Base-by-base conservation (phyloP, 2,797 vertebrate species). In the Lagocephalus sceleratus region DNA sequence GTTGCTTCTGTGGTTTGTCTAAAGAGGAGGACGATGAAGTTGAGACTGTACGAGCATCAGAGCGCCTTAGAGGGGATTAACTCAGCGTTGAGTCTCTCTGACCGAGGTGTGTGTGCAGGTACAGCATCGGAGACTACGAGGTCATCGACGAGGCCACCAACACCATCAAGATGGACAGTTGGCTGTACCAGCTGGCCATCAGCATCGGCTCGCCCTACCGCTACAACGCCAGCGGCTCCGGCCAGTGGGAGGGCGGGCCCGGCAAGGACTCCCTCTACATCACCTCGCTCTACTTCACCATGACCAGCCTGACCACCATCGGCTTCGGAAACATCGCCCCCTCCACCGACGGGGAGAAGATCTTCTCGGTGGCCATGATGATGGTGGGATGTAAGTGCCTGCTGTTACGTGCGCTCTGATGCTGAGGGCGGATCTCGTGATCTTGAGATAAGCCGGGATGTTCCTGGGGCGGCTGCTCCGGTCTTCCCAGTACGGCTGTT, bases 301-400 rank as follows among this genome's bases (percentile, higher is more conserved):
- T 98, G 96, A 98, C 96, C 85, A 98, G 95, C 91, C 89, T 98
- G 86, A 98, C 96, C 20, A 98, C 95, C 9, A 98, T 98, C 77
- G 96, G 96, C 76, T 98, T 98, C 72, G 96, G 96, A 45, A 98
- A 98, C 85, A 98, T 98, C 52, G 95, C 96, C 23, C 96, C 96
- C 1, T 92, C 93, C 55, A 96, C 95, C 0, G 95, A 98, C 0
- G 95, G 94, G 47, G 95, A 98, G 91, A 98, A 98, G 91, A 98
- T 98, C 74, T 98, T 98, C 70, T 97, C 94, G 0, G 94, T 98
- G 81, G 96, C 95, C 76, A 98, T 98, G 95, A 98, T 98, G 95
- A 98, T 97, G 96, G 94, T 96, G 72, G 95, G 95, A 89, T 98
- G 96, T 98, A 75, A 97, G 96, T 90, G 70, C 0, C 1, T 41